Conservation (phyloP, 1,140 invertebrate species). For the Halesus radiatus region DNA sequence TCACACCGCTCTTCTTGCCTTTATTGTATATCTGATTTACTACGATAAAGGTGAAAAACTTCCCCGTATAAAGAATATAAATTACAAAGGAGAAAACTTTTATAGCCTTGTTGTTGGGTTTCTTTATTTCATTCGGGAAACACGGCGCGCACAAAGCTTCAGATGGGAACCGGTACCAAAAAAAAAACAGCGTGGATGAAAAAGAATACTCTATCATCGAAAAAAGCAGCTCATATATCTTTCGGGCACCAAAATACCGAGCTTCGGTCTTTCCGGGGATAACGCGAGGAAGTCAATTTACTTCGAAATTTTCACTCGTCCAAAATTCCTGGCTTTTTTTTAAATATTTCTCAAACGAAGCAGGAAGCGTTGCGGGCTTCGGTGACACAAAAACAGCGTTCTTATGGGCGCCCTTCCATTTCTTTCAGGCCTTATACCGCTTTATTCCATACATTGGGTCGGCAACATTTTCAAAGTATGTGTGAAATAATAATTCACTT, state of each 20-base stretch:
- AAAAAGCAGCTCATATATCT: slow-evolving; percentile 52
- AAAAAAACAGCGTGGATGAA: slow-evolving; percentile 45
- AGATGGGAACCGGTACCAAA: slow-evolving; percentile 42
- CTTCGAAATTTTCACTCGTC: slow-evolving; percentile 55
- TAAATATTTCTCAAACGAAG: no score
- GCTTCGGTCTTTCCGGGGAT: slow-evolving; percentile 25
- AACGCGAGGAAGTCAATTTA: slow-evolving; percentile 55
- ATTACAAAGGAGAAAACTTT: slow-evolving; percentile 59
- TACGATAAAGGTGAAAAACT: slow-evolving; percentile 58
- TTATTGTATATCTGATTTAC: slow-evolving; percentile 58
- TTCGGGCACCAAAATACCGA: background rate
- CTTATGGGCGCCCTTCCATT: no score
- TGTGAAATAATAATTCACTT: no score
- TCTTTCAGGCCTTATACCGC: no score
- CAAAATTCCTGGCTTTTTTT: slow-evolving; percentile 41
- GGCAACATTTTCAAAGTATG: no score
- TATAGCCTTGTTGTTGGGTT: slow-evolving; percentile 58
- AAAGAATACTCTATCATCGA: slow-evolving; percentile 55
- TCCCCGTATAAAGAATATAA: slow-evolving; percentile 57
- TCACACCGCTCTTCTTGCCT: slow-evolving; percentile 36
- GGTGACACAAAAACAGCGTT: no score
- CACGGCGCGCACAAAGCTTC: slow-evolving; percentile 52
- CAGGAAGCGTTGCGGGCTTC: no score
- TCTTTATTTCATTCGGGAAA: slow-evolving; percentile 56
- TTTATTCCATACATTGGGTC: no score